These are phyloP conservation scores for Microctenopoma stevenorrisi DNA, from an alignment of 2,797 vertebrate genomes.

Conservation along the genomic window DNA sequence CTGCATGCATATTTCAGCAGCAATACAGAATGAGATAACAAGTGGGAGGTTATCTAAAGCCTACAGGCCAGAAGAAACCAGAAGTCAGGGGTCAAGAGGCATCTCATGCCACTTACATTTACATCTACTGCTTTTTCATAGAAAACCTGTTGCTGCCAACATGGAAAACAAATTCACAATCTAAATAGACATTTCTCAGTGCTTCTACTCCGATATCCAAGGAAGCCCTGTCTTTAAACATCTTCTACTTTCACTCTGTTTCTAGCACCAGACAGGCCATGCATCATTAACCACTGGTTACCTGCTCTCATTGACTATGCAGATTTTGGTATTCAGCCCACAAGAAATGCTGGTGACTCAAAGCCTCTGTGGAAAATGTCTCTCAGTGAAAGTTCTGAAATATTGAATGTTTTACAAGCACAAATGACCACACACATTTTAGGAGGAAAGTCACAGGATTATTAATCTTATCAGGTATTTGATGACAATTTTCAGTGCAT, in stretches of 20 bases:
- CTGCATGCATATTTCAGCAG: slow-evolving; percentile 68
- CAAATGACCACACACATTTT: background rate
- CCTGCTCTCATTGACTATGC: slow-evolving; percentile 39
- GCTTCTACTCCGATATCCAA: background rate
- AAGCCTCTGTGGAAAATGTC: slow-evolving; percentile 34
- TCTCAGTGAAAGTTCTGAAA: slow-evolving; percentile 21
- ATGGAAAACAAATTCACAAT: background rate
- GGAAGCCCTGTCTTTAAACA: background rate
- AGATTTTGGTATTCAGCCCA: slow-evolving; percentile 32
- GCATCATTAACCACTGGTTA: slow-evolving; percentile 24
- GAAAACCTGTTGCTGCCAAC: background rate
- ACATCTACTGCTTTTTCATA: background rate
- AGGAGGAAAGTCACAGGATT: background rate
- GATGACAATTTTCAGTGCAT: background rate
- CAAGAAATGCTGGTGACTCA: slow-evolving; percentile 44
- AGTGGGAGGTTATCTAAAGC: slow-evolving; percentile 37
- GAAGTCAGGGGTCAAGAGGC: slow-evolving; percentile 33
- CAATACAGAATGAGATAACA: slow-evolving; percentile 31
- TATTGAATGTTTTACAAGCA: background rate
- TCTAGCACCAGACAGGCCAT: background rate
- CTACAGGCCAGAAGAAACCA: background rate
- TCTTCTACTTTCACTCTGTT: background rate
- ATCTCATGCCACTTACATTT: slow-evolving; percentile 33
- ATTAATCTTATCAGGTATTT: background rate
- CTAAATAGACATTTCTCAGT: background rate